A percentile compares a stretch with the other conserved stretches of the same genome.
Evolutionary conservation across 2,888 invertebrate genomes (phyloP).

Genomic region (Meliscaeva auricollis): DNA sequence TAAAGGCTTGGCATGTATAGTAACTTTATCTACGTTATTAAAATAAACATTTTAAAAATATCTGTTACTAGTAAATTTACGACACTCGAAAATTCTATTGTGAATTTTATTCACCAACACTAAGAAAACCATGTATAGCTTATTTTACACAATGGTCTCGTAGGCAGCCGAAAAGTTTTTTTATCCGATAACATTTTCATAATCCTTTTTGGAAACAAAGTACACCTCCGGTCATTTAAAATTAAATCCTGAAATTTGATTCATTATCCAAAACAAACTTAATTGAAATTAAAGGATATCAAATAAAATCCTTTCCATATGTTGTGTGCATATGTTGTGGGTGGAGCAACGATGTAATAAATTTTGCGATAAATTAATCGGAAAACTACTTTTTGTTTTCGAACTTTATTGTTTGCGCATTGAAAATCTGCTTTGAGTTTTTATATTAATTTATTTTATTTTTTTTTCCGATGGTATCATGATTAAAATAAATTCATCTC

Average conservation of each 20-base stretch:
- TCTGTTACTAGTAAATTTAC: no score
- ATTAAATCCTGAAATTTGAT: conserved; percentile 10
- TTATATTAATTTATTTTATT: not conserved
- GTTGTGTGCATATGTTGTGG: not conserved
- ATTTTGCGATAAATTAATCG: conserved; percentile 17
- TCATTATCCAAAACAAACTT: not conserved
- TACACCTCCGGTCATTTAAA: no score
- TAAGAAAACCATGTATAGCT: no score
- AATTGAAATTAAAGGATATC: conserved; percentile 15
- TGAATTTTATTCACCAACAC: no score
- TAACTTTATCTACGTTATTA: no score
- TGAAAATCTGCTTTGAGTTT: conserved; percentile 12
- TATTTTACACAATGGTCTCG: no score
- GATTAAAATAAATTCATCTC: conserved; percentile 39
- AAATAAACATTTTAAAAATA: no score
- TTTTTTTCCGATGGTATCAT: conserved; percentile 1
- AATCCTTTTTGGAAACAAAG: no score
- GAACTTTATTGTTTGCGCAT: conserved; percentile 9
- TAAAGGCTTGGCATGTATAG: no score
- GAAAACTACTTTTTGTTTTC: conserved; percentile 5
- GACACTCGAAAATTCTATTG: no score
- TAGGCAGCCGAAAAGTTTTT: no score
- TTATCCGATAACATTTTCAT: no score
- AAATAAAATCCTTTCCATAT: not conserved
- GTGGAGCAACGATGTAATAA: not conserved